Conservation (phyloP, 2,888 invertebrate species). For the Lottia scabra region DNA sequence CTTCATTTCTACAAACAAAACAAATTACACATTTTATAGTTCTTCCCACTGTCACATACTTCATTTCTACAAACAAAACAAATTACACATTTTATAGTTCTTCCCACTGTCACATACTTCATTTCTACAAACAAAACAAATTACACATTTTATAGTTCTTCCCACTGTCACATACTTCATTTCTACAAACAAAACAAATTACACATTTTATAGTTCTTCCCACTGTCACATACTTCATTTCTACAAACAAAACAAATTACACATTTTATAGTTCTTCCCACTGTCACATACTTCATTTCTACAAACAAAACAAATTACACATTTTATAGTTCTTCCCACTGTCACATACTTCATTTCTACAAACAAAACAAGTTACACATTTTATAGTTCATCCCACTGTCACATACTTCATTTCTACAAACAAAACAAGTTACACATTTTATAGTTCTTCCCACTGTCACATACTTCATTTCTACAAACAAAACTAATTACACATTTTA, state of each 20-base stretch:
- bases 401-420: conserved; percentile 71
- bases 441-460: conserved; percentile 68
- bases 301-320: conserved; percentile 70
- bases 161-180: conserved; percentile 72
- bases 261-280: conserved; percentile 72
- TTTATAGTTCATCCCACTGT: conserved; percentile 68
- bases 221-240: conserved; percentile 72
- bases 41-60: conserved; percentile 69
- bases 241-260: conserved; percentile 68
- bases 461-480: conserved; percentile 71
- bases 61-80: no score
- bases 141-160: conserved; percentile 73
- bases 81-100: conserved; percentile 73
- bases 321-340: conserved; percentile 71
- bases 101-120: conserved; percentile 72
- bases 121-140: conserved; percentile 70
- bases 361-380: conserved; percentile 72
- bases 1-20: conserved; percentile 72
- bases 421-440: conserved; percentile 73
- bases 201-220: conserved; percentile 72
- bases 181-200: conserved; percentile 66
- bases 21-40: conserved; percentile 73
- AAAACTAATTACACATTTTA: conserved; percentile 72
- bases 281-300: conserved; percentile 72
- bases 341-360: conserved; percentile 71